These are phyloP conservation scores for Podargus strigoides DNA, from an alignment of 2,797 vertebrate species.

Conservation along the genomic window DNA sequence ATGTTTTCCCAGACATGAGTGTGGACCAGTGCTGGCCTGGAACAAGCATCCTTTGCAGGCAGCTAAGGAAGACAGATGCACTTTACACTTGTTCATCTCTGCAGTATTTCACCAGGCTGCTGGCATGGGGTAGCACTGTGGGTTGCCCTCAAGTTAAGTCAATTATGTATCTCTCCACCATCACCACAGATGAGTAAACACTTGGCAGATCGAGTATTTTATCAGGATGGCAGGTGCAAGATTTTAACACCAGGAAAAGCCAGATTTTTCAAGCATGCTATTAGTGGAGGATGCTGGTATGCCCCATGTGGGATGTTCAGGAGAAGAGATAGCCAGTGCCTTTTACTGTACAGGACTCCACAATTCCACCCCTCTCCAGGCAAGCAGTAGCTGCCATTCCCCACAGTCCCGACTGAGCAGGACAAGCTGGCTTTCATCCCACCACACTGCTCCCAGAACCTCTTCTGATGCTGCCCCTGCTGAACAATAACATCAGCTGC, in stretches of 20 bases:
- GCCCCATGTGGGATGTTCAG: background rate
- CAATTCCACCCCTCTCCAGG: background rate
- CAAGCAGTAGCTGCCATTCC: background rate
- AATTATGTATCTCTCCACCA: background rate
- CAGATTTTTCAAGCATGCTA: background rate
- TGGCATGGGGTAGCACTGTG: background rate
- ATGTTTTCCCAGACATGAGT: rapidly evolving
- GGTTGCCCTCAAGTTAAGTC: background rate
- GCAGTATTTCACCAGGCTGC: background rate
- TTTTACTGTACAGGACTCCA: background rate
- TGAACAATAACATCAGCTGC: background rate
- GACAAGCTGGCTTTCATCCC: background rate
- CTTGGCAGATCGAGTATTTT: background rate
- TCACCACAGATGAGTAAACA: background rate
- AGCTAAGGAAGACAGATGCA: background rate
- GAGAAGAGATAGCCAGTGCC: background rate
- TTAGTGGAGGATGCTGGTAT: background rate
- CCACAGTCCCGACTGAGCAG: rapidly evolving
- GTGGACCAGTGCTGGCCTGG: background rate
- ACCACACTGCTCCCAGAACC: background rate
- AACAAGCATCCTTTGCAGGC: background rate
- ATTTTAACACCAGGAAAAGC: background rate
- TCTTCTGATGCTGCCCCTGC: background rate
- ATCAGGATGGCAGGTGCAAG: background rate
- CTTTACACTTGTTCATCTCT: background rate